Evolutionary conservation across 2,888 invertebrate species (phyloP), one percentile per base, ranked within the genome.

Genomic region (Archips xylosteana): DNA sequence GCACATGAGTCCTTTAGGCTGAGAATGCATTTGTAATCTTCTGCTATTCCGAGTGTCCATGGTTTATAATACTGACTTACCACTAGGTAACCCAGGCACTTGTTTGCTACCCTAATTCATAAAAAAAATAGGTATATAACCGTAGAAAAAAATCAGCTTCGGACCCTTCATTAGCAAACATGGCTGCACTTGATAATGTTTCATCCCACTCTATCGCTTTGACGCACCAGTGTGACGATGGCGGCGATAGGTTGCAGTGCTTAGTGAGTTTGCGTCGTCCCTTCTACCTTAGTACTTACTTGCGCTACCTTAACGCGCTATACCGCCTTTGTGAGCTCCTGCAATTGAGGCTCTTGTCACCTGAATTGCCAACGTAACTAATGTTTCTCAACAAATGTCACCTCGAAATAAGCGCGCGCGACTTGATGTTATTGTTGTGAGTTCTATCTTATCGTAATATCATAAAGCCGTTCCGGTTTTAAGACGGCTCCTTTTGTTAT

Each of bases 301-400:
- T 51, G 74, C 45, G 51, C 60, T 64, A 65, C 64, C 34, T 80
- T 76, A 59, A 76, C 78, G 73, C 75, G 74, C 78, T 76, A 74
- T 76, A 73, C 79, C 72, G 76, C 87, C 82, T 88, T 90, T 91
- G 89, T 90, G 85, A 82, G 82, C 85, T 83, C 78, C 85, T 87
- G 89, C 88, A 87, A 89, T 88, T 84, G 88, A 89, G 87, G 85
- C 88, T 86, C 85, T 87, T 84, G 82, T 79, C 84, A 83, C 80
- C 85, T 86, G 83, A 86, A 68, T 63, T 66, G 47, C 70, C 62
- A 36, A 57, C 67, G 59, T 71, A 74, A 88, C 89, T 90, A 90
- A 89, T 89, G 87, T 85, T 84, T 78, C 82, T 83, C 78, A 83
- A 85, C 87, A 87, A 88, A 90, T 85, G 85, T 87, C 89, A 87